Conservation (phyloP, 2,888 invertebrate genomes). For the Tipula confusa region DNA sequence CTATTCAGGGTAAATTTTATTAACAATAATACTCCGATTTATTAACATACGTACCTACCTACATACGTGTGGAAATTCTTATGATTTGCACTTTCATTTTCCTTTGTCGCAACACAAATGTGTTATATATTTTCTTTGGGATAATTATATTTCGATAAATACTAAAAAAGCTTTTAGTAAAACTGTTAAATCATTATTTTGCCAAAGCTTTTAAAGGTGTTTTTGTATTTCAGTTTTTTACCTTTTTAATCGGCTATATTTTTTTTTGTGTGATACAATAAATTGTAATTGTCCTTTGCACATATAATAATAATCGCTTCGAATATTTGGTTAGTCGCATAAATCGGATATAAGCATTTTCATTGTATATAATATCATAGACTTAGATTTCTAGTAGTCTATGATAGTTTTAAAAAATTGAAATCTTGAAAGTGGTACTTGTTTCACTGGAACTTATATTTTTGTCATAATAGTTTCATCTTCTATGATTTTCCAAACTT, state of each 20-base stretch:
- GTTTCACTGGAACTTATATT: no score
- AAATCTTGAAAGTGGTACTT: no score
- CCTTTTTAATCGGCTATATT: neutral
- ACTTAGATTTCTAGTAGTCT: no score
- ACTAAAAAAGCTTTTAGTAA: neutral
- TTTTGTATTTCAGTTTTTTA: neutral
- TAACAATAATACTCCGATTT: neutral
- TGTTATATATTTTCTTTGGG: neutral
- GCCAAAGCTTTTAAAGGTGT: neutral
- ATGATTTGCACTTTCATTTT: neutral
- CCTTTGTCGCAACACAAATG: neutral
- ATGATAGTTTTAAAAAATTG: no score
- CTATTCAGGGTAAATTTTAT: neutral
- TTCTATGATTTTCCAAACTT: no score
- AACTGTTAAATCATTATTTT: neutral
- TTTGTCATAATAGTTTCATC: no score
- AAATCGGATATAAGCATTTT: no score
- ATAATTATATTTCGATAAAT: neutral
- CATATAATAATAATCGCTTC: no score
- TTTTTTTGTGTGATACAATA: neutral
- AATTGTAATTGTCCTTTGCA: neutral
- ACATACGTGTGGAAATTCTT: neutral
- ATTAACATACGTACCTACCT: neutral
- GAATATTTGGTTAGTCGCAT: no score
- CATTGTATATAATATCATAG: no score